These are phyloP conservation scores for Sarcophaga carnaria DNA, from an alignment of 2,888 invertebrate genomes.

Conservation along the genomic window DNA sequence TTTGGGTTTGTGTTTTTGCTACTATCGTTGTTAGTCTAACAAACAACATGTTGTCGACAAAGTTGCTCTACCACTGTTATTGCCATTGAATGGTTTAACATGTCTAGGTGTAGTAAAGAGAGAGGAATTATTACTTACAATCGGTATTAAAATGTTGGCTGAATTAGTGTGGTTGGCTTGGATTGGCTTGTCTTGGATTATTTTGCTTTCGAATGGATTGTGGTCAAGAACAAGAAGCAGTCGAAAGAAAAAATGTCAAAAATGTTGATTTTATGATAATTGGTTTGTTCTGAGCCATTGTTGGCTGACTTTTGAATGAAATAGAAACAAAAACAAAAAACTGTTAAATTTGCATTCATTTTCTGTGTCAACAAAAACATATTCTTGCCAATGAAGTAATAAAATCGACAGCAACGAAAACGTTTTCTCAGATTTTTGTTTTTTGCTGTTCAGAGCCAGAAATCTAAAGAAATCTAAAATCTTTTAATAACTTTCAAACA, in stretches of 20 bases:
- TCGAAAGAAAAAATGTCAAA: slow-evolving; percentile 44
- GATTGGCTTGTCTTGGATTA: too few relatives aligned
- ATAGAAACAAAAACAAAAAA: too few relatives aligned
- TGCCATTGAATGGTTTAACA: neutral
- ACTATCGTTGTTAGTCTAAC: slow-evolving; percentile 25
- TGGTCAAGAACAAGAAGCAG: slow-evolving; percentile 13
- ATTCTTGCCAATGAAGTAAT: too few relatives aligned
- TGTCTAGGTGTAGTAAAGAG: neutral
- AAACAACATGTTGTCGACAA: slow-evolving; percentile 37
- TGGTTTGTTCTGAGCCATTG: neutral
- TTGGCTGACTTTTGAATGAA: too few relatives aligned
- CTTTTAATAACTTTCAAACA: neutral
- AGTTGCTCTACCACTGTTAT: neutral
- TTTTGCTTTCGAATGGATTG: neutral
- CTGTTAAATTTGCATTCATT: too few relatives aligned
- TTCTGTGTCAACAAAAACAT: too few relatives aligned
- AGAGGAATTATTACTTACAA: neutral
- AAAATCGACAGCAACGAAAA: slow-evolving; percentile 7
- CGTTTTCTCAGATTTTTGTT: slow-evolving; percentile 7
- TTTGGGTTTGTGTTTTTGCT: neutral
- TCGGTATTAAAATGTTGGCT: too few relatives aligned
- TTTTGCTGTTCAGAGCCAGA: too few relatives aligned
- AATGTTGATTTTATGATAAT: slow-evolving; percentile 63
- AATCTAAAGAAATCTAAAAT: accelerated
- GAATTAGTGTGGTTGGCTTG: too few relatives aligned